Conservation (phyloP, 2,113 vertebrate species). For the Elephantulus edwardii region DNA sequence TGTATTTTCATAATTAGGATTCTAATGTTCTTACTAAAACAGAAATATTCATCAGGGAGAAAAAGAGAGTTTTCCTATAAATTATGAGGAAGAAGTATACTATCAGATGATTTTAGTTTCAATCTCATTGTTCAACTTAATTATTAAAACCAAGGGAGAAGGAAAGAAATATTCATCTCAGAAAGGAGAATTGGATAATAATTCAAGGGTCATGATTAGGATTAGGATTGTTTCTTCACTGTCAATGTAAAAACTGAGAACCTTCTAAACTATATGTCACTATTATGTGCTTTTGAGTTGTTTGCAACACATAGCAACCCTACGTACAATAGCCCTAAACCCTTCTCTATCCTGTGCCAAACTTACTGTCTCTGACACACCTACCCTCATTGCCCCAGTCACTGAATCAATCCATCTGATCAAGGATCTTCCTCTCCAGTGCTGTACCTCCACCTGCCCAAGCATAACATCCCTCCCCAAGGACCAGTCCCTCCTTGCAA, state of each 20-base stretch:
- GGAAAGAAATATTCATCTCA: slow-evolving; percentile 2
- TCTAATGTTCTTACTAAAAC: neutral
- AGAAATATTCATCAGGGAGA: neutral
- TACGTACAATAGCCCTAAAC: no score
- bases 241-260: neutral
- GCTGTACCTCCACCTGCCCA: no score
- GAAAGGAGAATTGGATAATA: neutral
- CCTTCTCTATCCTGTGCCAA: no score
- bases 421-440: no score
- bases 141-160: neutral
- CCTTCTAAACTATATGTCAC: neutral
- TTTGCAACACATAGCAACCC: no score
- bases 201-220: neutral
- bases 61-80: neutral
- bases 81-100: neutral
- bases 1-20: neutral
- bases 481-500: no score
- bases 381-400: no score
- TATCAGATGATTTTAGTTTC: slow-evolving; percentile 8
- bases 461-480: no score
- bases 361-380: no score
- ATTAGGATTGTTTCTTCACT: neutral
- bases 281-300: no score
- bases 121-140: neutral
- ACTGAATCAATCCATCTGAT: no score